phyloP scores from a whole-genome alignment of 2,797 vertebrate species.

The Characodon lateralis region DNA sequence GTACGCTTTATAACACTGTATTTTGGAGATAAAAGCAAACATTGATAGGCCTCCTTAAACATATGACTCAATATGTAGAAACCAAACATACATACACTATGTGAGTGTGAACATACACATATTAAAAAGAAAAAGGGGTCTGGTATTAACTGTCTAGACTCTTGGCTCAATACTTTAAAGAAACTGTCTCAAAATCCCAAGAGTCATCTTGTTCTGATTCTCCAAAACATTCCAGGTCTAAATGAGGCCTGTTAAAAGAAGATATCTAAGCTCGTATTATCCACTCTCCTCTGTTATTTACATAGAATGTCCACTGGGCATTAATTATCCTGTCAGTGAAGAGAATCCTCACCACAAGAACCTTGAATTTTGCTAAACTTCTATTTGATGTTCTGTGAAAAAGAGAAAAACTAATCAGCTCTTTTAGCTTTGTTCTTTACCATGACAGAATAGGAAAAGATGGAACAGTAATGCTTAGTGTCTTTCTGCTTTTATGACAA shows the following conservation, averaged over 20 bases:
- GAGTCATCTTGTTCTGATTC: constrained; percentile 17
- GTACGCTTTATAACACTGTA: neutral
- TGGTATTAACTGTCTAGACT: neutral
- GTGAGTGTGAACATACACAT: neutral
- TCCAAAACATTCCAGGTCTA: constrained; percentile 6
- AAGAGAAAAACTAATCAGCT: neutral
- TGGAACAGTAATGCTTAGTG: too few species aligned
- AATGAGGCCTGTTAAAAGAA: constrained; percentile 51
- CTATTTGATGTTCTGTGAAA: neutral
- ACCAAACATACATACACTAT: neutral
- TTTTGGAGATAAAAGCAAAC: neutral
- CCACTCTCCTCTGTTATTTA: neutral
- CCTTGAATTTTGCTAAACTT: neutral
- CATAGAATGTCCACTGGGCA: constrained; percentile 3
- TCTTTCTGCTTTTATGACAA: neutral
- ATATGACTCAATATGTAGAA: neutral
- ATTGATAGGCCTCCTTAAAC: neutral
- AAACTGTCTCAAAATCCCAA: constrained; percentile 9
- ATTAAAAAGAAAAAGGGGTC: neutral
- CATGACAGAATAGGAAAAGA: neutral
- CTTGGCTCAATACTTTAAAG: neutral
- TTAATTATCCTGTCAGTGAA: constrained; percentile 1
- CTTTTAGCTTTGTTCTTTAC: neutral
- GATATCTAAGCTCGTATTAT: constrained; percentile 1
- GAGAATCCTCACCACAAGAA: neutral